Evolutionary conservation across 2,888 invertebrate species (phyloP), one percentile per base, ranked within the genome.

Genomic region (Timandra comae): DNA sequence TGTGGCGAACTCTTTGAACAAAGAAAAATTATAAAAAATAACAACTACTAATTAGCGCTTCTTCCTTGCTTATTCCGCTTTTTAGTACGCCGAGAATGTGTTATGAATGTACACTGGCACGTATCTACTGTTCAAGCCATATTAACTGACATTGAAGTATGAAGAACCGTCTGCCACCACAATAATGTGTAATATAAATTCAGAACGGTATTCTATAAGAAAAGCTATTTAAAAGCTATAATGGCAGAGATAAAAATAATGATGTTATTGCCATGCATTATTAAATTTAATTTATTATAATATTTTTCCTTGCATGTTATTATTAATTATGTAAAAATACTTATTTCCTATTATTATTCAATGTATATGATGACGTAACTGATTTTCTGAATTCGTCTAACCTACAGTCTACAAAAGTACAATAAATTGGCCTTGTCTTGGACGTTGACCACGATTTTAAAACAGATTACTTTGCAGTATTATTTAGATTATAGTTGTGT

Each of bases 101-200:
- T 62, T 59, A 60, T 54, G 59, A 49, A 51, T 51, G 55, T 56
- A 48, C 56, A 60, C 63, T 63, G 60, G n/a, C n/a, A n/a, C n/a
- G n/a, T n/a, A n/a, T n/a, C n/a, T n/a, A n/a, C 60, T 65, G 60
- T 64, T 56, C 62, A 61, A 63, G 56, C 58, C 56, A 41, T 39
- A 41, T 49, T 33, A 41, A 48, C 51, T 55, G 51, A 53, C 52
- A 32, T 45, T 59, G 51, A 55, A 60, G 54, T 66, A 61, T 62
- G 56, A 56, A 55, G 53, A 62, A 58, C 55, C 49, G 43, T 40
- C 56, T 52, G 52, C 63, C 59, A 50, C 58, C 44, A 63, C 62
- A 65, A 62, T 74, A 74, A 73, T 72, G 56, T 61, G 63, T 68
- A 64, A 72, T 74, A 74, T 68, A 74, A 72, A 76, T 75, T 71